Percentiles rank a stretch among this genome's conserved stretches.
Evolutionary conservation across 1,140 invertebrate genomes (phyloP).

Genomic region (Stenopsyche tienmushanensis): DNA sequence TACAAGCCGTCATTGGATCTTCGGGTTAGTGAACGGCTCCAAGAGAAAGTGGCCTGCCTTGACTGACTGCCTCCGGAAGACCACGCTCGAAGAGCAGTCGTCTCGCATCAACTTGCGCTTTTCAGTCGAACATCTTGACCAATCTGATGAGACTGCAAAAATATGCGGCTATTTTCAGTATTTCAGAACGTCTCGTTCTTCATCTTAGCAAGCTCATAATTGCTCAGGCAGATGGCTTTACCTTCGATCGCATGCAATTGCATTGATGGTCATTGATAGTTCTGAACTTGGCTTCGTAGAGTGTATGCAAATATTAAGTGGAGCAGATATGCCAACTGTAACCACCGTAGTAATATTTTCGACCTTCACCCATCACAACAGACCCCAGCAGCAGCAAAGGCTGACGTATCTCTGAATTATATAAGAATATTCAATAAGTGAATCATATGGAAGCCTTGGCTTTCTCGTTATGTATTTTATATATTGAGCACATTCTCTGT

Average conservation of each 20-base stretch:
- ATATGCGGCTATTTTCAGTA: background rate
- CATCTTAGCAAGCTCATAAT: too few species aligned
- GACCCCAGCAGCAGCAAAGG: too few species aligned
- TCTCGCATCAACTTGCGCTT: background rate
- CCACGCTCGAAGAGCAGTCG: background rate
- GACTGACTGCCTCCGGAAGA: constrained; percentile 21
- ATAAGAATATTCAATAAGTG: background rate
- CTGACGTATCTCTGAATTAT: too few species aligned
- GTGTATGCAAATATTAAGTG: too few species aligned
- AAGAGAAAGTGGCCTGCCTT: constrained; percentile 26
- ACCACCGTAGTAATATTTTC: too few species aligned
- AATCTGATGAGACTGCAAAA: too few species aligned
- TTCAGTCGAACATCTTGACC: background rate
- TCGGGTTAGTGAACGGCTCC: constrained; percentile 13
- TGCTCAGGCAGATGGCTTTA: too few species aligned
- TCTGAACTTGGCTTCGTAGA: too few species aligned
- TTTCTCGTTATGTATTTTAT: background rate
- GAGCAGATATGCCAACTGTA: too few species aligned
- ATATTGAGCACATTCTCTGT: background rate
- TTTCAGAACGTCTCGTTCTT: background rate
- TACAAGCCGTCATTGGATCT: background rate
- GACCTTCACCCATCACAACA: too few species aligned
- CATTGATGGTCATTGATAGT: too few species aligned
- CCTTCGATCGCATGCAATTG: too few species aligned
- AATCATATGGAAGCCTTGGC: constrained; percentile 1